Base-by-base conservation (phyloP, 2,113 vertebrate species). In the Geococcyx californianus region DNA sequence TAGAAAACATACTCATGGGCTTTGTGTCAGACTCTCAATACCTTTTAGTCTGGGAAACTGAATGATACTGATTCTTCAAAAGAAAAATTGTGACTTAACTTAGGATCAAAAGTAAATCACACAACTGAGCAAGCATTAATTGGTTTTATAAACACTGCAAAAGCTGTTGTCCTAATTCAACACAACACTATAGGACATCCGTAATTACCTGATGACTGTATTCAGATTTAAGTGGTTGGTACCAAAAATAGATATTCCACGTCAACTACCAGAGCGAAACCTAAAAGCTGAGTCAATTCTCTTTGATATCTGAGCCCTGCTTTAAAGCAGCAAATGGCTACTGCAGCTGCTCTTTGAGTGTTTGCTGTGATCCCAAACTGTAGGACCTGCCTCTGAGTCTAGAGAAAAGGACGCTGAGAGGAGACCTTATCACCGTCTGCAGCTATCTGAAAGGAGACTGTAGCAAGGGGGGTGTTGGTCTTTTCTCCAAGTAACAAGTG, bases 271-370 rank as follows among this genome's bases (percentile, higher is more conserved):
- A 25, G 40, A 90, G 82, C 3, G 5, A 63, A 59, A 94, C 59
- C 21, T 51, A 90, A 86, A 93, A 86, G 47, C 70, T 67, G 47
- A 74, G 38, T 73, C 29, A 55, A 69, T 31, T 40, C 11, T 77
- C 75, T 91, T 60, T 86, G 90, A 88, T 77, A 91, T 38, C 42
- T 24, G 82, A 96, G 63, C 79, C 67, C 33, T n/a, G 26, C 59
- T 83, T 87, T 62, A 87, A 82, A 93, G 67, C 40, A 87, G 47
- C 42, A 96, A 91, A 94, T 42, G 38, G 64, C 55, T 84, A 63
- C 59, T 77, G 59, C 91, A 91, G 81, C 34, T 77, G 78, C 59
- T 73, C 34, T 66, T 62, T 69, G 40, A 67, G 8, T 44, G 74
- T 75, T 75, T 90, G 72, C 14, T 2, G 40, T 18, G 67, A 75